A percentile compares a stretch with the other conserved stretches of the same genome.
Conservation (phyloP, 2,797 vertebrate genomes). For the Vespertilio murinus region DNA sequence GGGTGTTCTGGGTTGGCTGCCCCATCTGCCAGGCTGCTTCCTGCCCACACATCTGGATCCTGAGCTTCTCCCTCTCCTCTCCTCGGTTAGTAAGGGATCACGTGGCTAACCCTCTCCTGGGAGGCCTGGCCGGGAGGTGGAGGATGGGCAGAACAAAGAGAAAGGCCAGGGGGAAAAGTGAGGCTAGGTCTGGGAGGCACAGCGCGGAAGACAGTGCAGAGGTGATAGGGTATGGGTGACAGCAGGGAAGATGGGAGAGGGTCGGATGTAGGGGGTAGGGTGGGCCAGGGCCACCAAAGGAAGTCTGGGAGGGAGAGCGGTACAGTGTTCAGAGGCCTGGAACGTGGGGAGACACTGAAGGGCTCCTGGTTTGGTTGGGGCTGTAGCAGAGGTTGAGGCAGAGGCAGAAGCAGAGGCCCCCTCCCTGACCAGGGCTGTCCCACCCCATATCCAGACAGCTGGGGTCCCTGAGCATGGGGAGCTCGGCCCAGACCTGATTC, state of each 20-base stretch:
- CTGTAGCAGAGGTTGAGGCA: background rate
- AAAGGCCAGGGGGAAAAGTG: background rate
- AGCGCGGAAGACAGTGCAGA: background rate
- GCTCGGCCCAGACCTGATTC: background rate
- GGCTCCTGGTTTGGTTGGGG: background rate
- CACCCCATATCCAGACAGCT: background rate
- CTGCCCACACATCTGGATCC: background rate
- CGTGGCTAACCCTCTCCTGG: background rate
- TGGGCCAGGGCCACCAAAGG: background rate
- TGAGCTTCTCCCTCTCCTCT: background rate
- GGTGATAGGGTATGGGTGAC: background rate
- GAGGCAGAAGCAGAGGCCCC: background rate
- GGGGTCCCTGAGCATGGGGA: background rate
- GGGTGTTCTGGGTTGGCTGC: background rate
- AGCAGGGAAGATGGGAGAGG: too few species aligned
- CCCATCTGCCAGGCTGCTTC: background rate
- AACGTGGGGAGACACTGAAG: fast-evolving
- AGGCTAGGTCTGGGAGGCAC: background rate
- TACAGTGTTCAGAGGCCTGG: background rate
- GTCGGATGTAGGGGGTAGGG: background rate
- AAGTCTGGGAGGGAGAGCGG: background rate
- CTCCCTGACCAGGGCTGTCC: background rate
- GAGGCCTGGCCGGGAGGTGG: background rate
- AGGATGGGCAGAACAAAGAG: background rate
- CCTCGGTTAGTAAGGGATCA: background rate